These are phyloP conservation scores for Hirudo medicinalis DNA, from an alignment of 1,140 invertebrate species.

Conservation along the genomic window DNA sequence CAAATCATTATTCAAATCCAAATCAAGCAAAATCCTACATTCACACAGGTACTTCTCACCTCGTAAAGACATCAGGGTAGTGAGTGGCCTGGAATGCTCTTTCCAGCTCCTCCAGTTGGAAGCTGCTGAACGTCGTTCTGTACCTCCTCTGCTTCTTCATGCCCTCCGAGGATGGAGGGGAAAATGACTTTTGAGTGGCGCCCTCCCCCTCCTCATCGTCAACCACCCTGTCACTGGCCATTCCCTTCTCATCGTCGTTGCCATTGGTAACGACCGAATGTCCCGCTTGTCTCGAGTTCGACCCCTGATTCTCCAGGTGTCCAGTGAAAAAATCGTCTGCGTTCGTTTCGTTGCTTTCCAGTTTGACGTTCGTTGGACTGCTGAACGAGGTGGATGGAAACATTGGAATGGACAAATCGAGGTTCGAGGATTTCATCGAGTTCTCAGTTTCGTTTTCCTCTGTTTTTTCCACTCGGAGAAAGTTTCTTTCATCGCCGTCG, in stretches of 20 bases:
- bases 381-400: neutral
- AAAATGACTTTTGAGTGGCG: neutral
- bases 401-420: neutral
- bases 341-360: too few species aligned
- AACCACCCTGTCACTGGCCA: neutral
- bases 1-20: constrained; percentile 28
- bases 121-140: constrained; percentile 92
- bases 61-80: constrained; percentile 72
- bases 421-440: neutral
- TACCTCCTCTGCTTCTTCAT: constrained; percentile 20
- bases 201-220: neutral
- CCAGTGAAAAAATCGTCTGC: too few species aligned
- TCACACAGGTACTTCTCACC: neutral
- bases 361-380: too few species aligned
- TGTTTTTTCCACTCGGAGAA: neutral
- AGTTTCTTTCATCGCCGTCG: neutral
- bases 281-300: neutral
- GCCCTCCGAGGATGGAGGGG: neutral
- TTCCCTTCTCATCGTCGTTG: neutral
- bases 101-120: constrained; percentile 93
- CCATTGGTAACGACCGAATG: neutral
- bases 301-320: too few species aligned
- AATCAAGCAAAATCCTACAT: neutral
- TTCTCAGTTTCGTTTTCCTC: neutral
- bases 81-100: constrained; percentile 97